Conservation (phyloP, 2,888 invertebrate genomes). For the Abrostola triplasia region DNA sequence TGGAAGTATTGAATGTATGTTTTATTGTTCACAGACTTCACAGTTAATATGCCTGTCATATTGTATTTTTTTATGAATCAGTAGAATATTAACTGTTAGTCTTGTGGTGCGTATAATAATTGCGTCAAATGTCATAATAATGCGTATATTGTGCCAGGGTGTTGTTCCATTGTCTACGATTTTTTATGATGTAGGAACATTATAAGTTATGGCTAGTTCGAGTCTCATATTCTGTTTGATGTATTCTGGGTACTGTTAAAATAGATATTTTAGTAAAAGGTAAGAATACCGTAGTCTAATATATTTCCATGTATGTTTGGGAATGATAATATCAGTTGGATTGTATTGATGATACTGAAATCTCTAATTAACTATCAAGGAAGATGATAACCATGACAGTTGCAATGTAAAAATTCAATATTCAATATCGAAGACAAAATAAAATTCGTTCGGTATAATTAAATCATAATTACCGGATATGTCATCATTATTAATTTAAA, state of each 20-base stretch:
- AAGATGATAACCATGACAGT: no score
- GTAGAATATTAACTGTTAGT: slow-evolving; percentile 31
- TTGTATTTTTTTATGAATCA: slow-evolving; percentile 21
- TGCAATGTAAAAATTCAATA: background rate
- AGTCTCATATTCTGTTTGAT: no score
- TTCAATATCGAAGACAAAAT: background rate
- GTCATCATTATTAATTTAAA: background rate
- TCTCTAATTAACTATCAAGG: no score
- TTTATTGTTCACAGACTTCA: slow-evolving; percentile 35
- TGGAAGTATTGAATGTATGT: slow-evolving; percentile 39
- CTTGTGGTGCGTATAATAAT: slow-evolving; percentile 2
- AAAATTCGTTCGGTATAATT: background rate
- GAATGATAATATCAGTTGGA: no score
- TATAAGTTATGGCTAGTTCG: no score
- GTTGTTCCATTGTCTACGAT: slow-evolving; percentile 14
- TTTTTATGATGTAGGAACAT: background rate
- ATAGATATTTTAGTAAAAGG: no score
- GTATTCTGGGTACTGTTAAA: no score
- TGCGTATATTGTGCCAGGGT: slow-evolving; percentile 7
- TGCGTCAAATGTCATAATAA: slow-evolving; percentile 19
- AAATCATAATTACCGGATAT: background rate
- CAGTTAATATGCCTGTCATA: slow-evolving; percentile 28
- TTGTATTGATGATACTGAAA: no score
- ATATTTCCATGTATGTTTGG: no score
- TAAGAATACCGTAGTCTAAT: no score